Evolutionary conservation across 2,113 vertebrate species (phyloP), one percentile per base, ranked within the genome.

Genomic region (Aspidoscelis tigris): DNA sequence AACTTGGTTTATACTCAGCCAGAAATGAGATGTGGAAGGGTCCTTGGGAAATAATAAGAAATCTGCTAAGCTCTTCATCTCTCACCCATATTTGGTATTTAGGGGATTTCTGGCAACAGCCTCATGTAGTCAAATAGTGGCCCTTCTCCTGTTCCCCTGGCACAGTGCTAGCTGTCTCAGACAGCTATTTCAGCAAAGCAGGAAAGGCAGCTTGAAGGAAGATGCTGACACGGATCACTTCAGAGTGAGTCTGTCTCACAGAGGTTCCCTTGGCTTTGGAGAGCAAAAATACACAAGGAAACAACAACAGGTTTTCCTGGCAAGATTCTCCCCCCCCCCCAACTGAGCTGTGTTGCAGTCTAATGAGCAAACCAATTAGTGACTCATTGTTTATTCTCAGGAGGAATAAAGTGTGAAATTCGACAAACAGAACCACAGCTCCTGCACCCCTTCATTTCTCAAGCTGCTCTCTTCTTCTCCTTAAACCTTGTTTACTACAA

Each of bases 261-360:
- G 2, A 1, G 6, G 0, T 50, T n/a, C 41, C 44, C 53, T 64
- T 2, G 0, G 20, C 66, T n/a, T 11, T 10, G 55, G 0, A 1
- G 2, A 75, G 4, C 39, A 50, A 26, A 33, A 85, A 90, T 0
- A 0, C 22, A 69, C 1, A 10, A 12, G 0, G 43, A 41, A 66
- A 64, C 20, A 58, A 66, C 61, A 76, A 50, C 44, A 82, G 73
- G 50, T 8, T 76, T 1, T 0, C 12, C 6, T 16, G 1, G 24
- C n/a, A n/a, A 88, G 53, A 26, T 18, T 33, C 33, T 33, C 71
- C 7, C 7, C 41, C 0, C 71, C 10, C 3, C 53, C 0, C 0
- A 14, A 39, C n/a, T 7, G 3, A 0, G 0, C 3, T 16, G n/a
- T 24, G 78, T 0, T 0, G n/a, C 65, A 81, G 5, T 21, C 78